Conservation (phyloP, 2,888 invertebrate genomes). For the Epinotia ramella region DNA sequence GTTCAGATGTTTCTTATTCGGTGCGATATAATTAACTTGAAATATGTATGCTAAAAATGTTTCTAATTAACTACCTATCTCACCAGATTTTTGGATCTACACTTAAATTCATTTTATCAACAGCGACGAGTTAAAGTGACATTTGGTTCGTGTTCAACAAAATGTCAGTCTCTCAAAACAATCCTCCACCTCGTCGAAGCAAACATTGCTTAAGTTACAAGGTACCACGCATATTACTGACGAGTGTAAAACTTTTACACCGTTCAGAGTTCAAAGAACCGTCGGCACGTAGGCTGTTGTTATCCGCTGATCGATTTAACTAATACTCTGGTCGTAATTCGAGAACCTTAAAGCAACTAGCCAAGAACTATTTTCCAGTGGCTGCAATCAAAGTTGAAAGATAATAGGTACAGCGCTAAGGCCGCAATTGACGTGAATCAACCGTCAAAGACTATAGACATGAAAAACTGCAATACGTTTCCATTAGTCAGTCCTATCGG, state of each 20-base stretch:
- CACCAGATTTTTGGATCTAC: not conserved
- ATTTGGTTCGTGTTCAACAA: not conserved
- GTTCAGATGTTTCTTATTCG: no score
- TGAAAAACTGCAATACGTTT: conserved; percentile 18
- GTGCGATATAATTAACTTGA: no score
- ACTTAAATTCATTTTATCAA: not conserved
- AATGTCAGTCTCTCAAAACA: not conserved
- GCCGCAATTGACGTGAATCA: conserved; percentile 17
- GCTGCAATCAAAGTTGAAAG: not conserved
- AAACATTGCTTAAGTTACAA: conserved; percentile 16
- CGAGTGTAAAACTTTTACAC: conserved; percentile 23
- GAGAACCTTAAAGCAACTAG: not conserved
- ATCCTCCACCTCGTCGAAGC: not conserved
- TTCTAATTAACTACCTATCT: not conserved
- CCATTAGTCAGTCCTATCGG: conserved; percentile 25
- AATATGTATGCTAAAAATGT: not conserved
- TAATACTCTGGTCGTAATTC: not conserved
- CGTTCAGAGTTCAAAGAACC: conserved; percentile 38
- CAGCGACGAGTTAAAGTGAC: not conserved
- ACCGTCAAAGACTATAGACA: conserved; percentile 9
- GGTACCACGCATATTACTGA: conserved; percentile 4
- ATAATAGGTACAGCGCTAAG: conserved; percentile 2
- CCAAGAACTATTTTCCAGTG: conserved; percentile 9
- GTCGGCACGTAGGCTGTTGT: conserved; percentile 27
- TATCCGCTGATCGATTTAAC: conserved; percentile 39